Base-by-base conservation (phyloP, 2,888 invertebrate species). In the Pyrrhia umbra region DNA sequence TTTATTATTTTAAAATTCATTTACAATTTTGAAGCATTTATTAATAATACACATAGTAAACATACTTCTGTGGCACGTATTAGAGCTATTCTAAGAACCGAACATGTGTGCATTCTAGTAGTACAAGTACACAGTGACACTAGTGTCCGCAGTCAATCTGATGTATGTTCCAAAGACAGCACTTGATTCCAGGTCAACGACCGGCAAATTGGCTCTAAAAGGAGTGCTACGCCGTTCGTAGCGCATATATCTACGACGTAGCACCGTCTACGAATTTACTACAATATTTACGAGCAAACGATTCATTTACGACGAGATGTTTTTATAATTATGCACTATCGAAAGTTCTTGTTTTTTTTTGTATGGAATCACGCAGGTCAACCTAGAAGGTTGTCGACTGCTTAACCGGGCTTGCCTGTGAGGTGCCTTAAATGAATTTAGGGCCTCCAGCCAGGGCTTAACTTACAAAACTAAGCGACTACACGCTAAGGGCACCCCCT, bases 161-260 rank as follows among this genome's bases (percentile, higher is more conserved):
- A n/a, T n/a, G n/a, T n/a, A 18, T 42, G 49, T 43, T 42, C 46
- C 57, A 51, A 46, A 72, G 54, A 37, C 45, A 54, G 55, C 67
- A 66, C 45, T 73, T 70, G 55, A 15, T 50, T 71, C 77, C 73
- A 66, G 77, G 71, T 58, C 74, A 72, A 40, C 34, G 58, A 54
- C 46, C 67, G 54, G 10, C 57, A 72, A 73, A 77, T 77, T 72
- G 52, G 39, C 67, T 51, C 45, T 73, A 42, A 72, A 65, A 73
- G 67, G 74, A 73, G 73, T 57, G 67, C 74, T 73, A 58, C 74
- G 67, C 20, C 34, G 57, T 27, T 42, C 63, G 71, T 77, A 71
- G 69, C 71, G 30, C 55, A 51, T 39, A 54, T 57, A 51, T 34
- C 71, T 72, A 73, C 77, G 77, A n/a, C 77, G 71, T 72, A 72